A percentile compares a stretch with the other conserved stretches of the same genome.
These are phyloP conservation scores for Rhyacichthys aspro DNA, from an alignment of 2,797 vertebrate genomes.

Conservation along the genomic window DNA sequence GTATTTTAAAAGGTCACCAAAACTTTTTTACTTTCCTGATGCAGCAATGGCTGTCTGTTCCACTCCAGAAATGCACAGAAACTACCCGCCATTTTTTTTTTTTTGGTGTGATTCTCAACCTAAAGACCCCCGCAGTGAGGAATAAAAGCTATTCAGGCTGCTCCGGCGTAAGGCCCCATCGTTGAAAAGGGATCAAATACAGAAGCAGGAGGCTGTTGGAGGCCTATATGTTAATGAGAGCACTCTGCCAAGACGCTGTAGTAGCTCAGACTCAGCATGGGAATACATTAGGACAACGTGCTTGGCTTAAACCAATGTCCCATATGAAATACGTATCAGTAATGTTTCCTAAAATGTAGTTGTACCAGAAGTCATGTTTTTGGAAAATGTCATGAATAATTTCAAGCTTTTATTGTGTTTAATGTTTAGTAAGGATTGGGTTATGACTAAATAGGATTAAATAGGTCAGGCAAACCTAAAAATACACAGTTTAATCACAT, in stretches of 20 bases:
- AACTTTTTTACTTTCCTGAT: conserved; percentile 9
- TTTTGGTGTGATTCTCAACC: too few species aligned
- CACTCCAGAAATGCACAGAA: conserved; percentile 25
- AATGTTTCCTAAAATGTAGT: too few species aligned
- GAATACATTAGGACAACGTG: conserved; percentile 5
- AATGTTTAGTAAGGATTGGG: too few species aligned
- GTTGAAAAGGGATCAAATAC: conserved; percentile 64
- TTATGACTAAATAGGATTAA: too few species aligned
- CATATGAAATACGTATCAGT: too few species aligned
- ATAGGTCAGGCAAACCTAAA: too few species aligned
- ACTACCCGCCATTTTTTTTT: conserved; percentile 40
- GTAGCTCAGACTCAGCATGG: conserved; percentile 30
- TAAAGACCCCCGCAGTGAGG: conserved; percentile 34
- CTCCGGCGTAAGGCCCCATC: conserved; percentile 49
- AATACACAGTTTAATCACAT: too few species aligned
- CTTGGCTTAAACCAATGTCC: not conserved
- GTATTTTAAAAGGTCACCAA: conserved; percentile 54
- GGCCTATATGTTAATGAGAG: conserved; percentile 64
- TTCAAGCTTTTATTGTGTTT: too few species aligned
- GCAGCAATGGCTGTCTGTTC: not conserved
- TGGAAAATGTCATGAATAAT: too few species aligned
- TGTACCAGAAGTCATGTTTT: too few species aligned
- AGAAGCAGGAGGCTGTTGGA: conserved; percentile 52
- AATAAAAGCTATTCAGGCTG: conserved; percentile 63
- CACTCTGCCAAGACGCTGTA: conserved; percentile 45